Evolutionary conservation across 2,797 vertebrate species (phyloP), one percentile per base, ranked within the genome.

Genomic region (Melanotaenia nigrans): DNA sequence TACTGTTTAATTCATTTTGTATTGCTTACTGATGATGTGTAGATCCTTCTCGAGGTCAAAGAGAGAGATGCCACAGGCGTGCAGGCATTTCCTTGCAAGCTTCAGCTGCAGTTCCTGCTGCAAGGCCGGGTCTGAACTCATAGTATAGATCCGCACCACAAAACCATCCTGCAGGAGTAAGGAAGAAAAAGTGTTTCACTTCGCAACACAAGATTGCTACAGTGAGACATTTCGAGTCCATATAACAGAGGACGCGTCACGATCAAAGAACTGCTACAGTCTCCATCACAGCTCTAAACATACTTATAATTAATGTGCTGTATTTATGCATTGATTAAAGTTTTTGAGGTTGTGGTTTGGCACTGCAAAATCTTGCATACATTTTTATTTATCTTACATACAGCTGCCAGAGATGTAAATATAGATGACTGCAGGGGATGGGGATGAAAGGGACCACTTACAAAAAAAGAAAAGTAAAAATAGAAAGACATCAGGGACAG

Each of bases 11-110:
- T 24, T 28, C 20, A 28, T 58, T 65, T 58, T 40, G 10, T 3
- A 53, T 75, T 58, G 87, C 98, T 97, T 94, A 99, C 98, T 99
- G 92, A 99, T 98, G 81, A 99, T 99, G 93, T 99, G 98, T 70
- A 99, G 95, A 90, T 99, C 98, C 89, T 99, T 99, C 87, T 99
- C 98, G 81, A 99, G 91, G 94, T 99, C 98, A 89, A 99, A 99
- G 16, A 99, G 89, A 4, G 98, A 99, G 84, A 99, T 99, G 51
- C 98, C 98, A 85, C 98, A 99, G 56, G 98, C 98, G 71, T 99
- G 98, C 76, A 99, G 95, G 90, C 98, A 99, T 90, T 99, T 99
- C 85, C 98, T 96, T 68, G 98, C 98, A 93, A 99, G 94, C 90
- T 99, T 99, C 71, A 99, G 96, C 87, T 99, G 98, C 78, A 99